Conservation (phyloP, 2,113 vertebrate genomes). For the Amia ocellicauda region DNA sequence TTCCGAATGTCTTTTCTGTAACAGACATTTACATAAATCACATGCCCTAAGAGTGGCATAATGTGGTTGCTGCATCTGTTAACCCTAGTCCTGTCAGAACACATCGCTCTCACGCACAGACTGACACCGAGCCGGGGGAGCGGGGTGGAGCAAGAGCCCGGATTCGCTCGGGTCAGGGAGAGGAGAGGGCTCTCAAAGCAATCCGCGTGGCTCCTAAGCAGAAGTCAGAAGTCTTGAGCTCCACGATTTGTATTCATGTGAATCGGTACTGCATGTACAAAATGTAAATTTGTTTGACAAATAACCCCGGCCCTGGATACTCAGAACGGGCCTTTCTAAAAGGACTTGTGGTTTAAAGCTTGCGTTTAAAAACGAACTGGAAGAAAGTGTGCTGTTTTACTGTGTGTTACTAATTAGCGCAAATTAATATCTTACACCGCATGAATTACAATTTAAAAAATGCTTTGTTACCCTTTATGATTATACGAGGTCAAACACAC, state of each 20-base stretch:
- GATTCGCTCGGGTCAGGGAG: not conserved
- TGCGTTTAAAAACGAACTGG: no score
- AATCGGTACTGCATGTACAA: slow-evolving; percentile 43
- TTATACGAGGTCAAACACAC: no score
- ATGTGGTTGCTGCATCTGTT: not conserved
- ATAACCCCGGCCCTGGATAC: slow-evolving; percentile 39
- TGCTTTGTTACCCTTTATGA: no score
- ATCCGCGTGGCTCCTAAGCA: slow-evolving; percentile 25
- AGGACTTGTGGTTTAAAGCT: no score
- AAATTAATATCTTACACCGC: no score
- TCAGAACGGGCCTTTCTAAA: slow-evolving; percentile 29
- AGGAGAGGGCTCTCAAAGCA: slow-evolving; percentile 20
- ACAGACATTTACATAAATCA: not conserved
- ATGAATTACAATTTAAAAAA: no score
- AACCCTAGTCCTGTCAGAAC: not conserved
- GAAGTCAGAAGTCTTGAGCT: slow-evolving; percentile 49
- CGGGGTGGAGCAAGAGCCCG: slow-evolving; percentile 40
- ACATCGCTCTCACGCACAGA: not conserved
- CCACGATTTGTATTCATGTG: slow-evolving; percentile 53
- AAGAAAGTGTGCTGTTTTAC: no score
- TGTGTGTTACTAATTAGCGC: no score
- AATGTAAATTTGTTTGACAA: slow-evolving; percentile 58
- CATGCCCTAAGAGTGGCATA: not conserved
- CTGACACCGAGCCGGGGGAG: slow-evolving; percentile 43
- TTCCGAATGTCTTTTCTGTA: no score